Evolutionary conservation across 2,888 invertebrate genomes (phyloP).

Genomic region (Allacma fusca): DNA sequence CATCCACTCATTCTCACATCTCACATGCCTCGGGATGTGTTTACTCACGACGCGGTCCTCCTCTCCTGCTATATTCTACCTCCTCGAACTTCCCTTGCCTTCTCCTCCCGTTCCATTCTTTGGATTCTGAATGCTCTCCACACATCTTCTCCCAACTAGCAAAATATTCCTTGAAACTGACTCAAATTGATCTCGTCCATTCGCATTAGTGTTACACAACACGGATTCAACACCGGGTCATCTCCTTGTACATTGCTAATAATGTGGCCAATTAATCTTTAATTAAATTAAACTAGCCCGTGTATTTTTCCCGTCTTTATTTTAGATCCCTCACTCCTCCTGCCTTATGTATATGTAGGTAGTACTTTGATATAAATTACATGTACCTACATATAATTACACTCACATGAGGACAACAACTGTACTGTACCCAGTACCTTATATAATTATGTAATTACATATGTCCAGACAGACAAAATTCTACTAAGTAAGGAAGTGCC

Average conservation of each 20-base stretch:
- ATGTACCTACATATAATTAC: no score
- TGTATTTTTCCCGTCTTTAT: neutral
- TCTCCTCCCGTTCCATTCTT: neutral
- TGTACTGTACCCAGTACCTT: no score
- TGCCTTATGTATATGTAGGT: neutral
- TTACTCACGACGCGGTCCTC: neutral
- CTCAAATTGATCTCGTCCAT: slow-evolving; percentile 10
- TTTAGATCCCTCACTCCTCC: neutral
- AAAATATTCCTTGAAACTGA: no score
- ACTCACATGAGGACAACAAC: no score
- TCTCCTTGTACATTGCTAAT: neutral
- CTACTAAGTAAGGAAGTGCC: no score
- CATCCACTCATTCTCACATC: slow-evolving; percentile 7
- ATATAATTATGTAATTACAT: no score
- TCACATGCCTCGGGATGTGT: neutral
- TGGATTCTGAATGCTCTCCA: neutral
- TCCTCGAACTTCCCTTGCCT: neutral
- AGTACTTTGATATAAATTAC: no score
- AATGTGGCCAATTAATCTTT: slow-evolving; percentile 24
- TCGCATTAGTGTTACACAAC: slow-evolving; percentile 17
- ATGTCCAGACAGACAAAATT: no score
- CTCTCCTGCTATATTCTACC: neutral
- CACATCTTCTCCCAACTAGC: neutral
- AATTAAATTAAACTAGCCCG: slow-evolving; percentile 14
- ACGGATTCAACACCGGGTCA: slow-evolving; percentile 19